Evolutionary conservation across 2,113 vertebrate species (phyloP).

Genomic region (Bungarus multicinctus): DNA sequence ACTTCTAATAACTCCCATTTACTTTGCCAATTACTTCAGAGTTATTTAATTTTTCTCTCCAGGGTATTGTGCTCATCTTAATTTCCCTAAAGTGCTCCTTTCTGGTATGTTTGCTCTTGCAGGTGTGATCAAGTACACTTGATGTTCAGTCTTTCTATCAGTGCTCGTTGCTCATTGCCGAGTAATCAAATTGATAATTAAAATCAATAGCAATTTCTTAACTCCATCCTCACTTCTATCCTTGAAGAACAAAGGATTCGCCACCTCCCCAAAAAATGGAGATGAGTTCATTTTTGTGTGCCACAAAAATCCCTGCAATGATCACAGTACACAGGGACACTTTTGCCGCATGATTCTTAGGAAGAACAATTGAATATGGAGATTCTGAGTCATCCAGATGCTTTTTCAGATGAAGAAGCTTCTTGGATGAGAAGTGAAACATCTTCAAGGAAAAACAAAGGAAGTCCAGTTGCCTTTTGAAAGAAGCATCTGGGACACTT

Average conservation of each 20-base stretch:
- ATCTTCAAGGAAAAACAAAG: not conserved
- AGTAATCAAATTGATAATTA: not conserved
- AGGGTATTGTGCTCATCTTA: constrained; percentile 54
- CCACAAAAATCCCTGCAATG: not conserved
- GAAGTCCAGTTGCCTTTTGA: not conserved
- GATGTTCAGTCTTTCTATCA: not conserved
- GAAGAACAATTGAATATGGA: not conserved
- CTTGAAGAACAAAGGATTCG: not conserved
- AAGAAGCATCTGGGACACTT: not conserved
- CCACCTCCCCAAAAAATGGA: not conserved
- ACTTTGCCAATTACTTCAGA: constrained; percentile 31
- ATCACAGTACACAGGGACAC: not conserved
- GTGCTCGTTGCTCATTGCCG: accelerated
- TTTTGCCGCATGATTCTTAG: not conserved
- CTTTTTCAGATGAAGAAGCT: not conserved
- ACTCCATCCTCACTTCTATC: not conserved
- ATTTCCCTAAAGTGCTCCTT: constrained; percentile 57
- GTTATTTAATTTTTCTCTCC: constrained; percentile 58
- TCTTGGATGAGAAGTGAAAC: not conserved
- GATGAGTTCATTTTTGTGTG: not conserved
- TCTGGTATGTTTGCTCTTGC: constrained; percentile 9
- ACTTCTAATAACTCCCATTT: constrained; percentile 21
- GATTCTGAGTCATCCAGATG: not conserved
- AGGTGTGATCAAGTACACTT: constrained; percentile 15
- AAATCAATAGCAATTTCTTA: constrained; percentile 8